A percentile compares a stretch with the other conserved stretches of the same genome.
Conservation (phyloP, 2,888 invertebrate genomes). For the Caenorhabditis sp. region DNA sequence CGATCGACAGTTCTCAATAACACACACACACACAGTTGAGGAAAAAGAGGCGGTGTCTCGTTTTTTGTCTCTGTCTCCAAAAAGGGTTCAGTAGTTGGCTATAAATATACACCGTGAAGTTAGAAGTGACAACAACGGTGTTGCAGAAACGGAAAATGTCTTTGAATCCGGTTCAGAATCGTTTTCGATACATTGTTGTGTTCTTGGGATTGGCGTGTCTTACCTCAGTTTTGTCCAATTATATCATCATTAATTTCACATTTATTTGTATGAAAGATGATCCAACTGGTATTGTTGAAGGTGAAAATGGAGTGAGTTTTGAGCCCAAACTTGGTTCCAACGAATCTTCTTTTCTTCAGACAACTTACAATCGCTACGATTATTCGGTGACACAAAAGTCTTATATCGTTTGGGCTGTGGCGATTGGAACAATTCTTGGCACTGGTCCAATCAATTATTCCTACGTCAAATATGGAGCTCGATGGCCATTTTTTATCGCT, state of each 20-base stretch:
- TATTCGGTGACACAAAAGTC: slow-evolving; percentile 55
- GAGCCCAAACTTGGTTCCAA: too few relatives aligned
- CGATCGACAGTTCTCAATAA: neutral
- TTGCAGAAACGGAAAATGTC: neutral
- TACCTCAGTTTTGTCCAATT: slow-evolving; percentile 50
- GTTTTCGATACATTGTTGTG: slow-evolving; percentile 47
- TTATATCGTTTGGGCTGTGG: slow-evolving; percentile 59
- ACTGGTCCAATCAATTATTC: slow-evolving; percentile 60
- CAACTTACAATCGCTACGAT: slow-evolving; percentile 47
- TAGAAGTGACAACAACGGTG: neutral
- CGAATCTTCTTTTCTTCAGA: slow-evolving; percentile 33
- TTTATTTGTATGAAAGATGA: slow-evolving; percentile 60
- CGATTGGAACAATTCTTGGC: slow-evolving; percentile 58
- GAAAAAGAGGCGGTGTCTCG: neutral
- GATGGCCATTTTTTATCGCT: slow-evolving; percentile 55
- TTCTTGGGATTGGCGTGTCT: slow-evolving; percentile 48
- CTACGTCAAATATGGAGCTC: slow-evolving; percentile 58
- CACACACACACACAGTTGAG: neutral
- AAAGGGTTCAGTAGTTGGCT: neutral
- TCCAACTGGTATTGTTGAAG: slow-evolving; percentile 34
- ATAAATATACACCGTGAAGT: neutral
- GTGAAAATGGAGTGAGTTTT: slow-evolving; percentile 40
- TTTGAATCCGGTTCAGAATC: slow-evolving; percentile 3
- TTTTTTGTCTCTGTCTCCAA: neutral
- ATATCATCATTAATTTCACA: slow-evolving; percentile 59